Base-by-base conservation (phyloP, 2,113 vertebrate species). In the Oostethus manadensis region DNA sequence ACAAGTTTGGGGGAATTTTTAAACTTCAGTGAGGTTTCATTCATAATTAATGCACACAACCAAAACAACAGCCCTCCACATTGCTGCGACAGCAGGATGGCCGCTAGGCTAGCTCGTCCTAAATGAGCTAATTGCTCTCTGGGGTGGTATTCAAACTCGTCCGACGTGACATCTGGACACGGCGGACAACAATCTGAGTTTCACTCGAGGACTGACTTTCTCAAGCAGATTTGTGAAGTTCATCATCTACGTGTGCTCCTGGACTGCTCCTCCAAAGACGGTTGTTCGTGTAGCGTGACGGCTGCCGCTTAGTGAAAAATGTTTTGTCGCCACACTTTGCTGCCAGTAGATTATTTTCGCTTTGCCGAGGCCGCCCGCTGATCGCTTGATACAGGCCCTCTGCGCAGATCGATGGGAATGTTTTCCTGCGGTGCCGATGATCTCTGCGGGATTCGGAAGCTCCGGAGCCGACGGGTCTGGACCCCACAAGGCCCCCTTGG, bases 351-450 rank as follows among this genome's bases (percentile, higher is more conserved):
- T 83, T 75, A 72, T 77, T 81, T 82, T 77, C 74, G 63, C 73
- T 75, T 73, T 73, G 59, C 72, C 15, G 13, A 44, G 53, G 73
- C 9, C 67, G 75, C 80, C 69, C 64, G 56, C 65, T 16, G 71
- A 53, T 75, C 69, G 73, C 71, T 59, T 73, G 79, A 79, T 80
- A 73, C 77, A 69, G 68, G 63, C 61, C 13, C 71, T 71, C 60
- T 40, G 71, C 63, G 50, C 70, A 68, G 83, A 82, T 85, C 79
- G 66, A 87, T 85, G 83, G 63, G n/a, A 79, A 74, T 69, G 66
- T 71, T 70, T 64, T 74, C 76, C 72, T 48, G 74, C 23, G 58
- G 75, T 54, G 77, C 72, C 66, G 62, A 69, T 60, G 72, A 62
- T 81, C 77, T 63, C 81, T 38, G 71, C 47, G 68, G 73, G 74